Percentiles rank a stretch among this genome's conserved stretches.
These are phyloP conservation scores for Lophotis ruficrista DNA, from an alignment of 2,113 vertebrate genomes.

Conservation along the genomic window DNA sequence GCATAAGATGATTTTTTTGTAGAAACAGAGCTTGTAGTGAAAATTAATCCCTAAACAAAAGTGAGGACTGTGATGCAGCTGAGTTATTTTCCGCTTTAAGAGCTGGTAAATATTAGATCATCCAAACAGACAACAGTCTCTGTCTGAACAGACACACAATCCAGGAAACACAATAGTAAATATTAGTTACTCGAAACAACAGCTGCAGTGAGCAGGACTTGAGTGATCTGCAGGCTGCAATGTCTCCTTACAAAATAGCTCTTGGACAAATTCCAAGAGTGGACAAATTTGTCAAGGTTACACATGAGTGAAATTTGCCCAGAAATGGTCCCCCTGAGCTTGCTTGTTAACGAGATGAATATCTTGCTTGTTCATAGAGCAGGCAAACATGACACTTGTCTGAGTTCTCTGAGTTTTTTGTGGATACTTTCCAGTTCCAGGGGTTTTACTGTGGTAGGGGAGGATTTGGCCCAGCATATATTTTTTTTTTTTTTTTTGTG, in stretches of 20 bases:
- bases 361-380: conserved; percentile 34
- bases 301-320: conserved; percentile 9
- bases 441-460: background rate
- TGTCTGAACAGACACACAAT: background rate
- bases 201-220: background rate
- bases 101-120: conserved; percentile 2
- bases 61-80: background rate
- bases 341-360: conserved; percentile 22
- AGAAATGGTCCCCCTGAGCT: background rate
- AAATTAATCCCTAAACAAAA: conserved; percentile 17
- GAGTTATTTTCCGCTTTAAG: background rate
- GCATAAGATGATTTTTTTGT: background rate
- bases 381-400: conserved; percentile 5
- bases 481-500: no score
- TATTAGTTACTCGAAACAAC: background rate
- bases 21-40: background rate
- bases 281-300: background rate
- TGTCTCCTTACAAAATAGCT: background rate
- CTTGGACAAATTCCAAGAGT: background rate
- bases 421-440: conserved; percentile 32
- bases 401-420: conserved; percentile 10
- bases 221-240: background rate
- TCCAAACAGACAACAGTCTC: background rate
- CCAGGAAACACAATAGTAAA: background rate
- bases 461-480: conserved; percentile 14